These are phyloP conservation scores for Thryonomys swinderianus DNA, from an alignment of 2,113 vertebrate genomes.

Conservation along the genomic window DNA sequence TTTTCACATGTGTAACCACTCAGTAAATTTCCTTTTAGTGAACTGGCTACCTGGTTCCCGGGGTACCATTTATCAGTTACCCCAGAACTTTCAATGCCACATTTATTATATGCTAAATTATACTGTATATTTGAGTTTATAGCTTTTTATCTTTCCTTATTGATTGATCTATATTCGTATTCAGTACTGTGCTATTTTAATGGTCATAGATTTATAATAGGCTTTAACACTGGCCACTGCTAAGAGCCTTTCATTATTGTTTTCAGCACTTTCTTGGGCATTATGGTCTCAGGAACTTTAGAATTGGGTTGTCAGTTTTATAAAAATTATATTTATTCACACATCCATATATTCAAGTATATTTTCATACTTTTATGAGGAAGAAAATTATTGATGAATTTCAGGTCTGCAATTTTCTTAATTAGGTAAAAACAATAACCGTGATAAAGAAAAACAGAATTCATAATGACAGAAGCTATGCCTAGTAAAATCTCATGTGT, in stretches of 20 bases:
- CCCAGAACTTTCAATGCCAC: slow-evolving; percentile 31
- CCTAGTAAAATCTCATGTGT: not conserved
- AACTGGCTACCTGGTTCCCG: not conserved
- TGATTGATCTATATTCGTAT: slow-evolving; percentile 23
- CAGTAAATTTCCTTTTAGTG: slow-evolving; percentile 29
- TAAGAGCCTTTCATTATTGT: not conserved
- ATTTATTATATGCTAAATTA: slow-evolving; percentile 46
- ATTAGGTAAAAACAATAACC: slow-evolving; percentile 2
- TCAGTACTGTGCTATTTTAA: slow-evolving; percentile 23
- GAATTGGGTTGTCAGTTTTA: not conserved
- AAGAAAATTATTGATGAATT: slow-evolving; percentile 35
- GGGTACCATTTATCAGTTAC: not conserved
- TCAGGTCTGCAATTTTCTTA: not conserved
- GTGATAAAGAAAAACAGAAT: not conserved
- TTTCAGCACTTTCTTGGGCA: not conserved
- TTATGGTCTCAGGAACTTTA: not conserved
- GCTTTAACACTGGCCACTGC: slow-evolving; percentile 3
- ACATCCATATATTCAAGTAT: not conserved
- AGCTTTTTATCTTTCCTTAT: slow-evolving; percentile 42
- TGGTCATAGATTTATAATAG: slow-evolving; percentile 8
- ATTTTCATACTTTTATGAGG: not conserved
- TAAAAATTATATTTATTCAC: not conserved
- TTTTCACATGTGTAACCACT: not conserved
- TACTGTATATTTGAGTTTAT: slow-evolving; percentile 41
- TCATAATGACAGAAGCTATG: not conserved